Conservation (phyloP, 2,113 vertebrate species). For the Salvelinus alpinus region DNA sequence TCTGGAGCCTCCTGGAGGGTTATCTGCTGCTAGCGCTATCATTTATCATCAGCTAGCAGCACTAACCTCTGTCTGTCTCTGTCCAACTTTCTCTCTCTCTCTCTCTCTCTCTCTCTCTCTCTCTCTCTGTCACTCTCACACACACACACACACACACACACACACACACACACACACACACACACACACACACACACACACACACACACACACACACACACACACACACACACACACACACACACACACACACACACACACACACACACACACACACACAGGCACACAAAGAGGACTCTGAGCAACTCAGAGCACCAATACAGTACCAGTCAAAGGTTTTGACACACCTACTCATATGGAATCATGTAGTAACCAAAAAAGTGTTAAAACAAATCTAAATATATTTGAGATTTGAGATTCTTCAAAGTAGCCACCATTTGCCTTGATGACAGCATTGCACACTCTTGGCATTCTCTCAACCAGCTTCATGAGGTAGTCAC, state of each 20-base stretch:
- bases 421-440: too few relatives aligned
- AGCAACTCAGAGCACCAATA: not conserved
- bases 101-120: not conserved
- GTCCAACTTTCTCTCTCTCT: too few relatives aligned
- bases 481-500: too few relatives aligned
- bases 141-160: constrained; percentile 10
- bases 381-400: too few relatives aligned
- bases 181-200: too few relatives aligned
- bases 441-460: too few relatives aligned
- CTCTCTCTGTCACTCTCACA: constrained; percentile 15
- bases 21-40: constrained; percentile 97
- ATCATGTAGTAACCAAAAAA: too few relatives aligned
- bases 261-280: constrained; percentile 15
- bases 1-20: constrained; percentile 86
- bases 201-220: constrained; percentile 7
- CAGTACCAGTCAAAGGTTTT: not conserved
- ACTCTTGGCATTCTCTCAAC: too few relatives aligned
- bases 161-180: not conserved
- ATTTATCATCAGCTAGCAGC: constrained; percentile 90
- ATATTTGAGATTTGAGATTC: too few relatives aligned
- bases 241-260: constrained; percentile 15
- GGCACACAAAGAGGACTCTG: not conserved
- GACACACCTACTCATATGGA: too few relatives aligned
- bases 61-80: constrained; percentile 8
- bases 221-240: constrained; percentile 16